Evolutionary conservation across 2,797 vertebrate species (phyloP).

Genomic region (Phyllotis vaccarum): DNA sequence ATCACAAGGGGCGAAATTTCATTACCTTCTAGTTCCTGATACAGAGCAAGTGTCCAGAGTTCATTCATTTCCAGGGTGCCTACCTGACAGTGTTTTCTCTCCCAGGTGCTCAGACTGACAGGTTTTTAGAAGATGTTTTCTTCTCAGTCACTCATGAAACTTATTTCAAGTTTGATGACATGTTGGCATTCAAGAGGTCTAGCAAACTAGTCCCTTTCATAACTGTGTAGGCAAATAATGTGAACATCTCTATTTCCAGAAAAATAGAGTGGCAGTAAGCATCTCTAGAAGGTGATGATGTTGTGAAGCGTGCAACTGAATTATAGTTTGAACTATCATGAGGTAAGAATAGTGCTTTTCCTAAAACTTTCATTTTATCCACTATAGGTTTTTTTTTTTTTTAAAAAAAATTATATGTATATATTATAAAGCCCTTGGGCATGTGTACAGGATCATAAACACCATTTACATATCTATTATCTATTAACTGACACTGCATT

Average conservation of each 20-base stretch:
- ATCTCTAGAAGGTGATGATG: neutral
- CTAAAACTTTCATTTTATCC: constrained; percentile 7
- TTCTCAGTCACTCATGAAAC: neutral
- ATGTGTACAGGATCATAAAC: constrained; percentile 66
- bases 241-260: neutral
- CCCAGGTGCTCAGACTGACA: fast-evolving
- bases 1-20: fast-evolving
- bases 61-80: neutral
- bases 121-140: neutral
- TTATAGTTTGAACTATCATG: neutral
- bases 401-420: constrained; percentile 50
- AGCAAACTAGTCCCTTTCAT: neutral
- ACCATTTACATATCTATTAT: constrained; percentile 80
- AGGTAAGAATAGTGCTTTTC: neutral
- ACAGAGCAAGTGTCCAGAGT: neutral
- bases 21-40: neutral
- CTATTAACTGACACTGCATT: constrained; percentile 69
- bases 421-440: constrained; percentile 71
- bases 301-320: neutral
- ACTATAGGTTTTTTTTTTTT: constrained; percentile 54
- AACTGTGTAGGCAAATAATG: neutral
- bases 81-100: neutral
- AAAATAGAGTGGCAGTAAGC: neutral
- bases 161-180: neutral
- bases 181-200: fast-evolving